Conservation (phyloP, 2,888 invertebrate genomes). For the Torymus tubicola region DNA sequence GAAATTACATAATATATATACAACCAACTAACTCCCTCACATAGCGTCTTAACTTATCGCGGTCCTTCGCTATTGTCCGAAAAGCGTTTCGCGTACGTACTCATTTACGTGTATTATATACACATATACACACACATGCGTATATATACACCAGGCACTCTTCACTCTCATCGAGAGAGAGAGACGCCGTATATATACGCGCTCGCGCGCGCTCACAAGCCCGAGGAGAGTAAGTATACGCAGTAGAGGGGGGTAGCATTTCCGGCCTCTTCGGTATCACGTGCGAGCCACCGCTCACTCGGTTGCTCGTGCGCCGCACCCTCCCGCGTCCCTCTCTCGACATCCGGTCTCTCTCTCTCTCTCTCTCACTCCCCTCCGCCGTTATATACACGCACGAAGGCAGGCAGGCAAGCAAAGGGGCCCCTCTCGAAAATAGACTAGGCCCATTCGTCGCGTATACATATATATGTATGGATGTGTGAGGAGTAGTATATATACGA, state of each 20-base stretch:
- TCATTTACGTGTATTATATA: not conserved
- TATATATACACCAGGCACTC: slow-evolving; percentile 7
- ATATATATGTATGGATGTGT: not conserved
- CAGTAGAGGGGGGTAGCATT: slow-evolving; percentile 67
- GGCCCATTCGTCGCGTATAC: slow-evolving; percentile 27
- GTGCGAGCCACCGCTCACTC: slow-evolving; percentile 74
- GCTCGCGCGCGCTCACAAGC: not conserved
- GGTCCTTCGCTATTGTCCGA: no score
- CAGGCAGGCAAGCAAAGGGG: slow-evolving; percentile 12
- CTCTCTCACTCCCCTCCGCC: slow-evolving; percentile 42
- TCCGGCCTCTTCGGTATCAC: slow-evolving; percentile 76
- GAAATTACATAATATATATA: no score
- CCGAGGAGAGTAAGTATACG: not conserved
- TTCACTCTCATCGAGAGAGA: slow-evolving; percentile 33
- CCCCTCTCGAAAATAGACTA: slow-evolving; percentile 72
- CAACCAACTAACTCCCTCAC: no score
- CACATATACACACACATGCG: not conserved
- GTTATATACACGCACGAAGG: slow-evolving; percentile 22
- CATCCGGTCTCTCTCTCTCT: slow-evolving; percentile 64
- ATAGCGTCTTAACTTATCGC: no score
- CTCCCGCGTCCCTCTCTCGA: slow-evolving; percentile 68
- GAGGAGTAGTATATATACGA: slow-evolving; percentile 4
- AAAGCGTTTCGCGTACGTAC: no score
- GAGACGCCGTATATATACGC: slow-evolving; percentile 28
- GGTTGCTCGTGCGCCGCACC: slow-evolving; percentile 63